Base-by-base conservation (phyloP, 1,140 invertebrate species). In the Fopius arisanus region DNA sequence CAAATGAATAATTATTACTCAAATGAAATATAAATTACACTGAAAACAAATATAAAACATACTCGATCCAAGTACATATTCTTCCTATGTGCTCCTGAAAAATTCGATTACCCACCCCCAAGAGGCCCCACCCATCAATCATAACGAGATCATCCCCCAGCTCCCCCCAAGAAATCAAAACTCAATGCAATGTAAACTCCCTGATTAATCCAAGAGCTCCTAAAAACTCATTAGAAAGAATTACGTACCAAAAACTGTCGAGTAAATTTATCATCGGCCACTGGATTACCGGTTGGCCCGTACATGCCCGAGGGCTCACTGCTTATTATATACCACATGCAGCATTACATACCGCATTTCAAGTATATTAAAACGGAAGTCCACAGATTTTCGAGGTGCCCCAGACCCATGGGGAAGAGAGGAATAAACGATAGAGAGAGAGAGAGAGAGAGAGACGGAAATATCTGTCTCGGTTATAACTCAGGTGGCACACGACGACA, bases 281-380 rank as follows among this genome's bases (percentile, higher is more conserved):
- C n/a, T 71, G 54, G 21, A 63, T 71, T 71, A 71, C 54, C 33
- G 33, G 54, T 59, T 65, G 12, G 29, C n/a, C 33, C 19, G 29
- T 66, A 37, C 28, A 66, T 40, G 16, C 63, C 63, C 29, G 16
- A 10, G 54, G 16, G 54, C 54, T 59, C 9, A 26, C 10, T 12
- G 54, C 23, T 59, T 59, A 59, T 26, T 63, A 63, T 63, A 63
- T 31, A 54, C 10, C 23, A 33, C 9, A 21, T 48, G 14, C 23
- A 21, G 28, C 28, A 29, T 21, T 51, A n/a, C n/a, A n/a, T 63
- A 33, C n/a, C 43, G 59, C 40, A 41, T 40, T 70, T 70, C 51
- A 70, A 73, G 73, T 75, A 75, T 72, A 77, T 80, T 77, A 77
- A 79, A 79, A 79, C 75, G 65, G 65, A 78, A 79, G 71, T 28